Percentiles rank a stretch among this genome's conserved stretches.
These are phyloP conservation scores for Morbakka virulenta DNA, from an alignment of 30 jellyfish, hydroid and myxozoan genomes.

Conservation along the genomic window DNA sequence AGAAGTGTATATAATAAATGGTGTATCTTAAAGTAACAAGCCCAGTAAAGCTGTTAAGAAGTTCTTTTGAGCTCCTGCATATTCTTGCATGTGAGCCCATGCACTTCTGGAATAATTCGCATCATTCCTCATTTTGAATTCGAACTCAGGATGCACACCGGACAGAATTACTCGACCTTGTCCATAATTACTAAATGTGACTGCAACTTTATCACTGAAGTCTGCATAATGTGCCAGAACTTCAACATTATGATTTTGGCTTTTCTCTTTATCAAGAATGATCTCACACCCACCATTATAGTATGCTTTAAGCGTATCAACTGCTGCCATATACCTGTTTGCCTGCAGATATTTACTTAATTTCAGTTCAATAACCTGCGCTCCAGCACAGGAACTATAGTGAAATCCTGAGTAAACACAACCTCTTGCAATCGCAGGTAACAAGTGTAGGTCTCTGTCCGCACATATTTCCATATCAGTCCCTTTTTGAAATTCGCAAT, in stretches of 20 bases:
- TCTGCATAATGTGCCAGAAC: conserved; percentile 42
- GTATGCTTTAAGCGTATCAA: conserved; percentile 29
- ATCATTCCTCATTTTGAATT: conserved; percentile 6
- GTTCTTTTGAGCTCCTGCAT: too few species aligned
- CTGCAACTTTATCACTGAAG: conserved; percentile 53
- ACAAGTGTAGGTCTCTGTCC: conserved; percentile 47
- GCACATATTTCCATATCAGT: too few species aligned
- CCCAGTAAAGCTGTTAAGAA: too few species aligned
- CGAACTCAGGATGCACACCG: conserved; percentile 92
- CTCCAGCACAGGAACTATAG: conserved; percentile 63
- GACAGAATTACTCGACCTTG: conserved; percentile 66
- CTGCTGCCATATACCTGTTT: too few species aligned
- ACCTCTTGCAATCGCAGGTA: conserved; percentile 77
- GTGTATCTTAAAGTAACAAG: too few species aligned
- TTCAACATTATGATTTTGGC: not conserved
- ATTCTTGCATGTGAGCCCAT: too few species aligned
- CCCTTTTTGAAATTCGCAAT: too few species aligned
- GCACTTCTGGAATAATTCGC: too few species aligned
- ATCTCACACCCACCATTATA: conserved; percentile 95
- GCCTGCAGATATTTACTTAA: too few species aligned
- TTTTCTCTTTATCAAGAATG: conserved; percentile 33
- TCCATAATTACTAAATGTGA: conserved; percentile 34
- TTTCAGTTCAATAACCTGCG: conserved; percentile 30
- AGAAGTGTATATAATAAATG: too few species aligned
- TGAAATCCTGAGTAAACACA: conserved; percentile 80